Conservation (phyloP, 2,888 invertebrate genomes). For the Eurois occulta region DNA sequence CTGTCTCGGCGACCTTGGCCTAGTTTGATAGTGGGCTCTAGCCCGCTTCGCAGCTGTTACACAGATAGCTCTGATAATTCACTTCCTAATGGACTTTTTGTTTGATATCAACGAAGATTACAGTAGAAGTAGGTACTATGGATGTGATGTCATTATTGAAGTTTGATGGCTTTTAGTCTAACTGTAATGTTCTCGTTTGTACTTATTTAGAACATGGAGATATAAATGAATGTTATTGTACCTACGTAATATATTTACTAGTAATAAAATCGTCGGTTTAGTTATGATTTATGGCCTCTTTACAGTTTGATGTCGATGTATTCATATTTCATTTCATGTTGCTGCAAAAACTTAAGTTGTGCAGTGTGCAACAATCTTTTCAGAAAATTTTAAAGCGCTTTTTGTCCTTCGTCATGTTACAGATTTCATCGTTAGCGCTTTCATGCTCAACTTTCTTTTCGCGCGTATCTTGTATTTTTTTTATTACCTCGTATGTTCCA, state of each 20-base stretch:
- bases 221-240: neutral
- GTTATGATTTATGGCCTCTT: slow-evolving; percentile 2
- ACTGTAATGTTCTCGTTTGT: slow-evolving; percentile 8
- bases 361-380: slow-evolving; percentile 1
- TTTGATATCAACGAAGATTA: slow-evolving; percentile 55
- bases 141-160: slow-evolving; percentile 39
- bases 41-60: slow-evolving; percentile 74
- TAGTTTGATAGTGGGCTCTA: slow-evolving; percentile 80
- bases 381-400: neutral
- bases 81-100: slow-evolving; percentile 80
- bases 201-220: neutral
- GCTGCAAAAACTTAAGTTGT: neutral
- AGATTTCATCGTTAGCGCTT: neutral
- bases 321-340: slow-evolving; percentile 4
- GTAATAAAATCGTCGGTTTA: slow-evolving; percentile 18
- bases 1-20: slow-evolving; percentile 82
- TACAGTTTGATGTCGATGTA: slow-evolving; percentile 2
- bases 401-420: neutral
- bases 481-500: too few species aligned
- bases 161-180: slow-evolving; percentile 10
- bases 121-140: slow-evolving; percentile 35
- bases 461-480: too few species aligned
- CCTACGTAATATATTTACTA: neutral
- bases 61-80: slow-evolving; percentile 77
- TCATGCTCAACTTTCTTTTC: slow-evolving; percentile 11